Conservation (phyloP, 1,140 invertebrate genomes). For the Charaxes varanes region DNA sequence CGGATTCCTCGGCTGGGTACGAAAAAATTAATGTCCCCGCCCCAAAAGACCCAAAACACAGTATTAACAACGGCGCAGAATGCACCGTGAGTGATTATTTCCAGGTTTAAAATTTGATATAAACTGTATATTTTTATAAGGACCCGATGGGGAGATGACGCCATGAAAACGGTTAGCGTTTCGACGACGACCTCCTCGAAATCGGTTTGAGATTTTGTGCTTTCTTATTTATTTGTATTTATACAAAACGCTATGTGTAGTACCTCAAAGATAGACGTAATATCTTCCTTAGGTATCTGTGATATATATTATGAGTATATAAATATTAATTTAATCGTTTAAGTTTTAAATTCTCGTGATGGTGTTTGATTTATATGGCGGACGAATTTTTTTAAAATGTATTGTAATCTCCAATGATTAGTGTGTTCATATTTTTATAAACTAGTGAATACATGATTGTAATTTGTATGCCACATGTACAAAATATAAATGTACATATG, state of each 20-base stretch:
- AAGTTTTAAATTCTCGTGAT: constrained; percentile 16
- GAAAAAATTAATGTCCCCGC: constrained; percentile 65
- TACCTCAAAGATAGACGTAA: constrained; percentile 29
- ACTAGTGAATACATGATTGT: constrained; percentile 16
- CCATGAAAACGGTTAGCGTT: constrained; percentile 12
- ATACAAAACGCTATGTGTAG: constrained; percentile 30
- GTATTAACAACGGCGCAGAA: constrained; percentile 57
- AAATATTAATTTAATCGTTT: constrained; percentile 34
- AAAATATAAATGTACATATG: constrained; percentile 48
- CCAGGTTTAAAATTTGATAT: constrained; percentile 54
- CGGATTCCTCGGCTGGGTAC: constrained; percentile 67
- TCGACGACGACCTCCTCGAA: constrained; percentile 15
- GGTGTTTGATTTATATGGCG: constrained; percentile 10
- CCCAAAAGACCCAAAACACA: constrained; percentile 50
- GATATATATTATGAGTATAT: constrained; percentile 62
- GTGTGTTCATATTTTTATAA: constrained; percentile 37
- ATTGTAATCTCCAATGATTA: constrained; percentile 45
- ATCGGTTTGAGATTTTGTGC: constrained; percentile 48
- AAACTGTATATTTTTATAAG: constrained; percentile 9
- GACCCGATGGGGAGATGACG: constrained; percentile 1
- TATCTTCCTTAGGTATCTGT: constrained; percentile 65
- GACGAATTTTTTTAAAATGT: constrained; percentile 14
- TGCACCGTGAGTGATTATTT: constrained; percentile 70
- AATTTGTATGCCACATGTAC: constrained; percentile 36
- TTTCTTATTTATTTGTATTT: constrained; percentile 53